Conservation (phyloP, 2,113 vertebrate species). For the Orientallactaga bullata region DNA sequence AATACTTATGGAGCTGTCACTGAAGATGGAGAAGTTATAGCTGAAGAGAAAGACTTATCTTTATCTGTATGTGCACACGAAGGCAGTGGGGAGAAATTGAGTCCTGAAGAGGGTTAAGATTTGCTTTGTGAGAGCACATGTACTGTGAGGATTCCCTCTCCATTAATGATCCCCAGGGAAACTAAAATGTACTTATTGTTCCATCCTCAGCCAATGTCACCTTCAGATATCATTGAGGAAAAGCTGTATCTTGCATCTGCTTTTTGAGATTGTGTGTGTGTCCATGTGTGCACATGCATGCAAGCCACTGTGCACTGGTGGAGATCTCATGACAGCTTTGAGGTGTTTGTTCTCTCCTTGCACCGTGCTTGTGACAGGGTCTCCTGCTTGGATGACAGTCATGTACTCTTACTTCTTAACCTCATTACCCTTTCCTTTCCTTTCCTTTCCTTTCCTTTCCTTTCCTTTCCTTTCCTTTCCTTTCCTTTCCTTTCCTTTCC, state of each 20-base stretch:
- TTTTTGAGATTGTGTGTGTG: too few species aligned
- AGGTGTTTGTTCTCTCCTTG: too few species aligned
- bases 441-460: too few species aligned
- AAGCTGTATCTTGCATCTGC: too few species aligned
- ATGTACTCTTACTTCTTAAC: neutral
- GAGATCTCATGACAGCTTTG: too few species aligned
- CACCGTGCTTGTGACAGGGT: too few species aligned
- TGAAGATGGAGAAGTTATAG: neutral
- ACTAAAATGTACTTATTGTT: neutral
- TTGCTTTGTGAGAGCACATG: neutral
- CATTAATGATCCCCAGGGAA: neutral
- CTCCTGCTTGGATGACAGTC: neutral
- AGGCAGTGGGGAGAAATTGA: neutral
- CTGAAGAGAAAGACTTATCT: neutral
- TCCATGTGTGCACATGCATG: too few species aligned
- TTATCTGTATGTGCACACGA: constrained; percentile 64
- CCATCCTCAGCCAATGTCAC: neutral
- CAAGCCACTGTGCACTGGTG: too few species aligned
- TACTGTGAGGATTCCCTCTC: neutral
- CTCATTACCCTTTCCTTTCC: neutral
- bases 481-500: too few species aligned
- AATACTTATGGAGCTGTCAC: neutral
- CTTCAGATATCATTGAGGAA: too few species aligned
- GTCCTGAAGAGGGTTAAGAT: neutral
- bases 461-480: too few species aligned